phyloP scores from a whole-genome alignment of 2,113 vertebrate genomes.

The Odontophorus gujanensis region DNA sequence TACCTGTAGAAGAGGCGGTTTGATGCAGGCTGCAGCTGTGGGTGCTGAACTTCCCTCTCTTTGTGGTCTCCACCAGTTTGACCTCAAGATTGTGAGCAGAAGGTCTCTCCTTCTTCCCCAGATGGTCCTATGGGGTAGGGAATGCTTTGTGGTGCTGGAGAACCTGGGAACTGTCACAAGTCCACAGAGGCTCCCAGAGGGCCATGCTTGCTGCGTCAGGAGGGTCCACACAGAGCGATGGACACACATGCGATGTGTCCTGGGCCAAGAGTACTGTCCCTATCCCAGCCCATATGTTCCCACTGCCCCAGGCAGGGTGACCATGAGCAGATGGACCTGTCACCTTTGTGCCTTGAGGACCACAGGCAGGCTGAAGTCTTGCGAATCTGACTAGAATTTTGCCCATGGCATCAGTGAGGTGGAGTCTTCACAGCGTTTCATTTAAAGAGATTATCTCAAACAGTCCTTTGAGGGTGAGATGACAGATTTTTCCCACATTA shows the following conservation, averaged over 20 bases:
- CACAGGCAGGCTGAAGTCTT: fast-evolving
- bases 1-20: background rate
- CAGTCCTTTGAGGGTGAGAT: background rate
- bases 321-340: fast-evolving
- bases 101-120: background rate
- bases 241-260: background rate
- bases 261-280: background rate
- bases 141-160: background rate
- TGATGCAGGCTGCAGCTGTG: background rate
- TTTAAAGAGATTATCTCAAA: slow-evolving; percentile 58
- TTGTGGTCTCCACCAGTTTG: background rate
- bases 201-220: background rate
- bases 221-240: fast-evolving
- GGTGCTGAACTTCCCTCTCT: background rate
- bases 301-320: background rate
- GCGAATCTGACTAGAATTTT: background rate
- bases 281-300: fast-evolving
- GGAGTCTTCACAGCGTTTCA: background rate
- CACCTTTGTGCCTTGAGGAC: background rate
- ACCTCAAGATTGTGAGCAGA: background rate
- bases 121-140: fast-evolving
- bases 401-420: slow-evolving; percentile 7
- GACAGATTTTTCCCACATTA: slow-evolving; percentile 49
- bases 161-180: background rate
- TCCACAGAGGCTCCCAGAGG: background rate